Evolutionary conservation across 2,113 vertebrate genomes (phyloP), one percentile per base, ranked within the genome.

Genomic region (Tichodroma muraria): DNA sequence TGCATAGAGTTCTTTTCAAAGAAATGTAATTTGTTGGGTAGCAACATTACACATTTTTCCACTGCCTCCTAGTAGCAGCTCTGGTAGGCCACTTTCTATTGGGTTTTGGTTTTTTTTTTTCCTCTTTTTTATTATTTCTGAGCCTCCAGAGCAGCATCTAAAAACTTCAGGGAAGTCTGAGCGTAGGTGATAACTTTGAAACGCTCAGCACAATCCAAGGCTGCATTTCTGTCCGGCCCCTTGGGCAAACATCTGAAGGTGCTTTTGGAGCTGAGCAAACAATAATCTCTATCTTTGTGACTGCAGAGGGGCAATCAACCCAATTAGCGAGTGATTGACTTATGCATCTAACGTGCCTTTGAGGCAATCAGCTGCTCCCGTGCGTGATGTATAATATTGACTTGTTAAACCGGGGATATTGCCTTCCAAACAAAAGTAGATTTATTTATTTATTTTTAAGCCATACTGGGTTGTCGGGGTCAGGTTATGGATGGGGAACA

Each of bases 301-400:
- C 56, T 66, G 53, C 91, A 80, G 56, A 92, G 33, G 73, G 75
- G 33, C 68, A 94, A 89, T 84, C 68, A 77, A 56, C 65, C 60
- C 89, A 89, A 84, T 94, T 92, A 95, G 66, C 0, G 0, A 73
- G 52, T 80, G 90, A 92, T 63, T 92, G 91, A 96, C 90, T 95
- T 84, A 69, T 60, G 61, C 57, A 83, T 85, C 71, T 53, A 83
- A 80, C 21, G 7, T 78, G 89, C 71, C 94, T 96, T 85, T 70
- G 79, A 93, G 89, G 82, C 85, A 95, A 90, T 96, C 93, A 95
- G 83, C 60, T 53, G 56, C 77, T 81, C 57, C 77, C 59, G 14
- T 94, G 56, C 59, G 31, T 92, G 93, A 84, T 88, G 85, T 47
- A 45, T 68, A 75, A 47, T 70, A 94, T 81, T 59, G 93, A 90